Evolutionary conservation across 2,888 invertebrate species (phyloP).

Genomic region (Quadriops clusia): DNA sequence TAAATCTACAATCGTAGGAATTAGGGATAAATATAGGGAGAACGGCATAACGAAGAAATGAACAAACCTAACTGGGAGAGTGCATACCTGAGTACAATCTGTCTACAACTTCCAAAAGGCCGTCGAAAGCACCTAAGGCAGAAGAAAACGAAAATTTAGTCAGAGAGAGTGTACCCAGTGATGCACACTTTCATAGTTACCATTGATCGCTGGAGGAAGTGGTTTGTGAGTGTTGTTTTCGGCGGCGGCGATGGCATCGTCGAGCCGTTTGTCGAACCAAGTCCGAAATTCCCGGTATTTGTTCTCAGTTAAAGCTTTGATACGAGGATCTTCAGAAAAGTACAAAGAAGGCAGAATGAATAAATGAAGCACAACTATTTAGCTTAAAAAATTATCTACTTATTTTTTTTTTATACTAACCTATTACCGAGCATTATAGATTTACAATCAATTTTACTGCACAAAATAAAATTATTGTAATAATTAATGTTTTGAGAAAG

Average conservation of each 20-base stretch:
- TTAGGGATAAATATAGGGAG: background rate
- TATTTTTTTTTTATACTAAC: too few species aligned
- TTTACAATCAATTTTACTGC: too few species aligned
- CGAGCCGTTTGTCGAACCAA: constrained; percentile 74
- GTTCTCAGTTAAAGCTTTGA: constrained; percentile 59
- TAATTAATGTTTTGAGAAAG: too few species aligned
- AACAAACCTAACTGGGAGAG: constrained; percentile 17
- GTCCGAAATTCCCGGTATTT: constrained; percentile 59
- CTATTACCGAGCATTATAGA: too few species aligned
- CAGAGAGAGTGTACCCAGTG: constrained; percentile 32
- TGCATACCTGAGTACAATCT: constrained; percentile 42
- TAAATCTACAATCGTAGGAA: too few species aligned
- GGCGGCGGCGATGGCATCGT: constrained; percentile 77
- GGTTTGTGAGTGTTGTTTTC: constrained; percentile 35
- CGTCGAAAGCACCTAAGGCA: constrained; percentile 35
- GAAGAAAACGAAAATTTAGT: constrained; percentile 21
- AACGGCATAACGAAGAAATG: constrained; percentile 11
- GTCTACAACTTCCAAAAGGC: constrained; percentile 35
- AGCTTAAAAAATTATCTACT: too few species aligned
- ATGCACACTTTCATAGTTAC: constrained; percentile 26
- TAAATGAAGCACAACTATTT: too few species aligned
- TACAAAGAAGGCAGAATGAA: too few species aligned
- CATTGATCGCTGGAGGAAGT: constrained; percentile 23
- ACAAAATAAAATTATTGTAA: too few species aligned
- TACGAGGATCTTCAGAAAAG: constrained; percentile 55